These are phyloP conservation scores for Drosophila quadrilineata DNA, from an alignment of 1,140 invertebrate species.

Conservation along the genomic window DNA sequence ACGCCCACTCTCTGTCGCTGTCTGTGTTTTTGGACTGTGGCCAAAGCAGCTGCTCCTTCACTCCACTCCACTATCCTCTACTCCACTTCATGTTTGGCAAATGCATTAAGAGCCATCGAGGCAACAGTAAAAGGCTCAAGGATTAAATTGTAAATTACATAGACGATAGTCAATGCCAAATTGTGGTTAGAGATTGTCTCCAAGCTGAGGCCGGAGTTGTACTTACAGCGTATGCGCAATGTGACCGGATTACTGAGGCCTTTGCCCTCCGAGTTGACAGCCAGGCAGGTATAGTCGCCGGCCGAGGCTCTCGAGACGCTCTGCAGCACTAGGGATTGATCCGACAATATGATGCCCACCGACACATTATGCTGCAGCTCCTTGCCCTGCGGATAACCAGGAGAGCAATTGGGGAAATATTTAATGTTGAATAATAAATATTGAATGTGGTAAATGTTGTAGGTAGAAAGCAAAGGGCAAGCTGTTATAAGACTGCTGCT, in stretches of 20 bases:
- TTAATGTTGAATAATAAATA: background rate
- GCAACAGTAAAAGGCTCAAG: constrained; percentile 77
- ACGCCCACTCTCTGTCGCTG: too few relatives aligned
- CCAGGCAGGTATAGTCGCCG: constrained; percentile 91
- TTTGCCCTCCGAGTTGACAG: constrained; percentile 90
- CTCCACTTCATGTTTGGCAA: too few relatives aligned
- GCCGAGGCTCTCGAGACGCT: constrained; percentile 89
- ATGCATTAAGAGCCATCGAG: constrained; percentile 74
- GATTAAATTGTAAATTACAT: constrained; percentile 79
- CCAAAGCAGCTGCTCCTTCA: constrained; percentile 42
- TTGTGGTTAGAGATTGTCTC: constrained; percentile 40
- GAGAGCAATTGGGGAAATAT: too few relatives aligned
- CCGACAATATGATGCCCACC: constrained; percentile 89
- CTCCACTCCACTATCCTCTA: too few relatives aligned
- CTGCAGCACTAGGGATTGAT: constrained; percentile 91
- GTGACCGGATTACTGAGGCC: constrained; percentile 90
- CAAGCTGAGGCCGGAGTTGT: constrained; percentile 36
- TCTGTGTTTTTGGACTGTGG: constrained; percentile 57
- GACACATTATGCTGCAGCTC: constrained; percentile 90
- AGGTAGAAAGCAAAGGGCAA: too few relatives aligned
- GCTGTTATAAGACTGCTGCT: constrained; percentile 82
- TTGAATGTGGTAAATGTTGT: background rate
- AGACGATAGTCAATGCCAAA: constrained; percentile 71
- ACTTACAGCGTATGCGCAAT: constrained; percentile 92
- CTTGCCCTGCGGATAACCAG: too few relatives aligned